Percentiles rank a stretch among this genome's conserved stretches.
Evolutionary conservation across 2,797 vertebrate genomes (phyloP).

Genomic region (Morus bassanus): DNA sequence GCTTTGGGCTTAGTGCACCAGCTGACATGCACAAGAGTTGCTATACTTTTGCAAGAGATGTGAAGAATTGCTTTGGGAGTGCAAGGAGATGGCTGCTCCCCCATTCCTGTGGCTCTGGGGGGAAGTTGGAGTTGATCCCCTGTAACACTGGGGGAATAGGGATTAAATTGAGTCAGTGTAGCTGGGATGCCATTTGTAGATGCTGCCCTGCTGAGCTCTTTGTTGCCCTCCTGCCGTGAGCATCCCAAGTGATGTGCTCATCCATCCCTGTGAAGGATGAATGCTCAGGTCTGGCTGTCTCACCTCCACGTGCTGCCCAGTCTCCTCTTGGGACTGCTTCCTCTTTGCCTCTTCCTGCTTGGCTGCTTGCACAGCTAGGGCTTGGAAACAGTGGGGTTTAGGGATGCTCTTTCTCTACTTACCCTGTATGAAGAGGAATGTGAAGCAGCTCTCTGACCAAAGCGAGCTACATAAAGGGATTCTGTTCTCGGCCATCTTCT

Average conservation of each 20-base stretch:
- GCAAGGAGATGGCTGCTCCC: background rate
- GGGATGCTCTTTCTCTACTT: background rate
- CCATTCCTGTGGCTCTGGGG: background rate
- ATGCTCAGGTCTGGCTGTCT: background rate
- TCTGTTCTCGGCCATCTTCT: background rate
- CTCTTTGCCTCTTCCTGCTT: background rate
- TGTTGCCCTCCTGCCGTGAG: background rate
- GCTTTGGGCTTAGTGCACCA: background rate
- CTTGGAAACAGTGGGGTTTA: background rate
- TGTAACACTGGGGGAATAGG: background rate
- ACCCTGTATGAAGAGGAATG: background rate
- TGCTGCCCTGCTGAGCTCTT: background rate
- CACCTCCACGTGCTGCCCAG: background rate
- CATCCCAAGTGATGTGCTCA: background rate
- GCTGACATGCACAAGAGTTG: background rate
- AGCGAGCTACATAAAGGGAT: conserved; percentile 29
- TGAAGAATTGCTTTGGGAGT: background rate
- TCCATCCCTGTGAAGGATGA: background rate
- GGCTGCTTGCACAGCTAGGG: background rate
- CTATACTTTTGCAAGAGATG: background rate
- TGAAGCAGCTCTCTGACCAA: background rate
- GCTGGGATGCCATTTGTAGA: background rate
- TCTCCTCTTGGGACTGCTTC: background rate
- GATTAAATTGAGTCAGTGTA: background rate
- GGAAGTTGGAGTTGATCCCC: background rate